Percentiles rank a stretch among this genome's conserved stretches.
phyloP scores from a whole-genome alignment of 1,140 invertebrate genomes.

The Lasioglossum albipes region DNA sequence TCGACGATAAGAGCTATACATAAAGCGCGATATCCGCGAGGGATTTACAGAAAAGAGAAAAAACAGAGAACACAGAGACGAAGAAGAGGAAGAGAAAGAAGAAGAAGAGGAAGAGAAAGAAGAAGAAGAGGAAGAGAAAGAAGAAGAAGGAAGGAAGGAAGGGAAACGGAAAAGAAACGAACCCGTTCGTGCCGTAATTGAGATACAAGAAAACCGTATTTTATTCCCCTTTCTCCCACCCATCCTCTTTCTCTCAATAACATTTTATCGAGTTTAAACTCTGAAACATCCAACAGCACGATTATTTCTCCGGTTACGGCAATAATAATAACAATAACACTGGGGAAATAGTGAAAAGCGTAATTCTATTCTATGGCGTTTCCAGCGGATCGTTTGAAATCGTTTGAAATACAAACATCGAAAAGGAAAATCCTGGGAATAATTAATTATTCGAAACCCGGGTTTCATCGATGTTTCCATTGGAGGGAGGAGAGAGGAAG shows the following conservation, averaged over 20 bases:
- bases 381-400: no score
- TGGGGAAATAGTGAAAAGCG: no score
- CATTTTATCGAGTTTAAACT: constrained; percentile 8
- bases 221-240: neutral
- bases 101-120: no score
- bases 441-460: neutral
- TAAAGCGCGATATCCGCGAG: constrained; percentile 26
- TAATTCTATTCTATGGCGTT: no score
- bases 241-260: neutral
- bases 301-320: neutral
- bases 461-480: neutral
- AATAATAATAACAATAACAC: neutral
- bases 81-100: no score
- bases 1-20: constrained; percentile 28
- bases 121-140: no score
- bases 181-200: constrained; percentile 20
- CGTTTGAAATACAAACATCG: no score
- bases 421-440: no score
- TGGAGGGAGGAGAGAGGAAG: no score
- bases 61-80: no score
- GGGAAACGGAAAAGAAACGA: neutral
- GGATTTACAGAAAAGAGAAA: constrained; percentile 10
- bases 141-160: no score
- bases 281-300: neutral
- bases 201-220: constrained; percentile 34